Evolutionary conservation across 2,888 invertebrate genomes (phyloP), one percentile per base, ranked within the genome.

Genomic region (Hesperia comma): DNA sequence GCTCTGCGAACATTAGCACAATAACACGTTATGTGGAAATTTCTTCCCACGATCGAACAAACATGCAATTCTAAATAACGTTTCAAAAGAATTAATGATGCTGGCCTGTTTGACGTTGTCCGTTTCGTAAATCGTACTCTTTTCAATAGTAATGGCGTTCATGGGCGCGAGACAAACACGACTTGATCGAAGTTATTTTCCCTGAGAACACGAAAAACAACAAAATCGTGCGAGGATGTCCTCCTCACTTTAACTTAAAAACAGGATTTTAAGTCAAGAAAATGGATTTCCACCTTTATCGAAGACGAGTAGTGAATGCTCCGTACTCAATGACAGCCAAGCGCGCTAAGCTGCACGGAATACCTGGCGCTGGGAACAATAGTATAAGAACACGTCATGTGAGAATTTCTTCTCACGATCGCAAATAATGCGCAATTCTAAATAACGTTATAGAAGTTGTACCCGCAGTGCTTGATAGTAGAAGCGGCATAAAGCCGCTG

Each of bases 401-500:
- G 51, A 51, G 51, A 21, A 51, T 51, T 51, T 21, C 21, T 21
- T 21, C 51, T 21, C 51, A 51, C 51, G 10, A 15, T 17, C 15
- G 8, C 46, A 46, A 46, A 8, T 17, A 46, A 46, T 7, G 17
- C n/a, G 17, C 17, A 17, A 46, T 46, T 46, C 17, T 46, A 17
- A 46, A 17, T 37, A 41, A 6, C n/a, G n/a, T n/a, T 41, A 3
- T n/a, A 41, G 0, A n/a, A 41, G 12, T 37, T 37, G 10, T 37
- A 37, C 10, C 7, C 10, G 10, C 12, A 10, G 12, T 2, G 10
- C 8, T 37, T 37, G 37, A 37, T 12, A 37, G 3, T 12, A 37
- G 37, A 37, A 37, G 26, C 26, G 26, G 26, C 26, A 6, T 37
- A 37, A 37, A 37, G 10, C 10, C 37, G 12, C 37, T 37, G 37